Conservation (phyloP, 2,113 vertebrate genomes). For the Chamaetylas fuelleborni region DNA sequence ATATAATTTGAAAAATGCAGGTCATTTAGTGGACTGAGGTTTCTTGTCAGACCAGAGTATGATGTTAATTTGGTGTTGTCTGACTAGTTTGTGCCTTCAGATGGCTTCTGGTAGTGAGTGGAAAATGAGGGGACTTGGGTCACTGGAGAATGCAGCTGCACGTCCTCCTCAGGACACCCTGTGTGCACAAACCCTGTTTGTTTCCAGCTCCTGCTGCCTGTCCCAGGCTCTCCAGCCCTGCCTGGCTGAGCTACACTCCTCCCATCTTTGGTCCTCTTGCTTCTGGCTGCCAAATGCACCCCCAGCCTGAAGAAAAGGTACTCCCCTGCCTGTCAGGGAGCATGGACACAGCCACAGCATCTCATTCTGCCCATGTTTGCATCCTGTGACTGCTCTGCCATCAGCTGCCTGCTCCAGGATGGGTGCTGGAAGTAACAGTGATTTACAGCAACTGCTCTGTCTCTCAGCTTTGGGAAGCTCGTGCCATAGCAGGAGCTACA, state of each 20-base stretch:
- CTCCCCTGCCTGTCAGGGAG: background rate
- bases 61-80: conserved; percentile 3
- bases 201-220: background rate
- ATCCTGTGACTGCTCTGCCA: background rate
- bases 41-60: conserved; percentile 19
- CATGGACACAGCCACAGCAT: background rate
- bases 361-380: background rate
- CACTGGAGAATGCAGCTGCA: background rate
- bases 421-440: background rate
- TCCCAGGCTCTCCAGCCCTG: background rate
- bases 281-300: background rate
- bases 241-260: background rate
- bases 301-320: background rate
- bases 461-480: background rate
- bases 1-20: conserved; percentile 44
- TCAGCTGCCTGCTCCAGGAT: background rate
- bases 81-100: background rate
- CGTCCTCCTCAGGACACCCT: fast-evolving
- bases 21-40: conserved; percentile 11
- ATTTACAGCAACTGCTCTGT: conserved; percentile 11
- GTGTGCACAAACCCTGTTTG: background rate
- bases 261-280: background rate
- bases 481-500: background rate
- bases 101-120: background rate
- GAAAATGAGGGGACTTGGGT: background rate